Base-by-base conservation (phyloP, 2,888 invertebrate genomes). In the Mermis nigrescens region DNA sequence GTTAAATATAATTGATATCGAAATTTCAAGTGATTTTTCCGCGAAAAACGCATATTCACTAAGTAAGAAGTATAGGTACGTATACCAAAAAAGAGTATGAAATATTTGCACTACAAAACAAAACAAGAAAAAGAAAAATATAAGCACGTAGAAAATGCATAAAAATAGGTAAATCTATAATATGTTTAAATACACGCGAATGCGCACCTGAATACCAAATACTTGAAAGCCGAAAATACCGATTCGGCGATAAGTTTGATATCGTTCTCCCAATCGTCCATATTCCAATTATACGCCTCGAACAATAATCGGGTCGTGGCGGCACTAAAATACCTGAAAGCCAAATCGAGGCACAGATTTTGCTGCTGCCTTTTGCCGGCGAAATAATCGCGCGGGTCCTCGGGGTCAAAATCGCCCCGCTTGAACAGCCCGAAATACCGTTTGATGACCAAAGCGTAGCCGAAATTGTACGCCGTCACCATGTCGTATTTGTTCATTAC, bases 191-290 rank as follows among this genome's bases (percentile, higher is more conserved):
- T n/a, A n/a, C n/a, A n/a, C n/a, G n/a, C n/a, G n/a, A 38, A 38
- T 38, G 7, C 38, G 7, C 38, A 38, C 38, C 38, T 38, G 38
- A 24, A 12, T 12, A 48, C 48, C 48, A 53, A 29, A 29, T 53
- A 53, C 12, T 31, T 4, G 22, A 53, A 53, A 12, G 54, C 54
- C 12, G 54, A 27, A 53, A 31, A 53, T 19, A 53, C 54, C 15
- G 54, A 27, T 53, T 53, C 54, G 29, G 54, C 54, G 29, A 53
- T 31, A 4, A 53, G 31, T 15, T 53, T 31, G 22, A 53, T 24
- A 24, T 53, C 54, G 31, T 27, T 29, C 31, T 53, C 24, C 54
- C 54, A 53, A 29, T 53, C 54, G 24, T 29, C 28, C 29, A 53
- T 31, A 24, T 53, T 29, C 54, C 4, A 27, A 4, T 22, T 12